These are phyloP conservation scores for Acestrorhynchus altus DNA, from an alignment of 2,797 vertebrate genomes.

Conservation along the genomic window DNA sequence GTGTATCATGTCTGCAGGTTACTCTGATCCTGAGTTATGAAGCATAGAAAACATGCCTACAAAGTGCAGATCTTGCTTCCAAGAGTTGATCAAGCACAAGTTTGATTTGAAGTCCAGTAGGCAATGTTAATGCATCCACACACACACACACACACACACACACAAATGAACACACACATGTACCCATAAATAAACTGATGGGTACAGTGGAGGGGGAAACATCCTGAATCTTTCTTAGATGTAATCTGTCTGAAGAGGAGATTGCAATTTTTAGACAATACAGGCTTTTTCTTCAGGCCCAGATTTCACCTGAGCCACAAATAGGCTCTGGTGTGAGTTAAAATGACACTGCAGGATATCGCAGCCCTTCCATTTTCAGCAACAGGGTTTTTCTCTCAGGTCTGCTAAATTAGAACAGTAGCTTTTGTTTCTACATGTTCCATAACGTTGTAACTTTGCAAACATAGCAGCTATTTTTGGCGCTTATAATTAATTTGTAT, in stretches of 20 bases:
- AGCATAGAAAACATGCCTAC: no score
- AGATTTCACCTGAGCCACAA: slow-evolving; percentile 14
- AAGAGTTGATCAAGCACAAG: background rate
- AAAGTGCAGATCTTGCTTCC: no score
- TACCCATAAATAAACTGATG: background rate
- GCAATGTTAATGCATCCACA: background rate
- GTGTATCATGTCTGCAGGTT: no score
- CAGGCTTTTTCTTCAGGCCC: slow-evolving; percentile 62
- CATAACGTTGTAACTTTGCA: slow-evolving; percentile 29
- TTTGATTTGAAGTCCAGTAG: slow-evolving; percentile 11
- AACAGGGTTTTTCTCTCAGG: slow-evolving; percentile 30
- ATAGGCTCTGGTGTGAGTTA: background rate
- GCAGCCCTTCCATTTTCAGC: background rate
- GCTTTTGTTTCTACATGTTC: slow-evolving; percentile 36
- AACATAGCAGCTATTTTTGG: slow-evolving; percentile 37
- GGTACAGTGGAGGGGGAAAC: slow-evolving; percentile 40
- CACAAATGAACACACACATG: slow-evolving; percentile 8
- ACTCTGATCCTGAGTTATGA: no score
- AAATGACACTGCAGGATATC: background rate
- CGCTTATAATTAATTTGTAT: slow-evolving; percentile 54
- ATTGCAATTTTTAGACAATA: slow-evolving; percentile 72
- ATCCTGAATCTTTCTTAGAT: slow-evolving; percentile 50
- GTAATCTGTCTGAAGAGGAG: slow-evolving; percentile 66
- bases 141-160: background rate
- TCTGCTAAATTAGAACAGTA: slow-evolving; percentile 34